phyloP scores from a whole-genome alignment of 2,113 vertebrate species.

The Pygoscelis antarcticus region DNA sequence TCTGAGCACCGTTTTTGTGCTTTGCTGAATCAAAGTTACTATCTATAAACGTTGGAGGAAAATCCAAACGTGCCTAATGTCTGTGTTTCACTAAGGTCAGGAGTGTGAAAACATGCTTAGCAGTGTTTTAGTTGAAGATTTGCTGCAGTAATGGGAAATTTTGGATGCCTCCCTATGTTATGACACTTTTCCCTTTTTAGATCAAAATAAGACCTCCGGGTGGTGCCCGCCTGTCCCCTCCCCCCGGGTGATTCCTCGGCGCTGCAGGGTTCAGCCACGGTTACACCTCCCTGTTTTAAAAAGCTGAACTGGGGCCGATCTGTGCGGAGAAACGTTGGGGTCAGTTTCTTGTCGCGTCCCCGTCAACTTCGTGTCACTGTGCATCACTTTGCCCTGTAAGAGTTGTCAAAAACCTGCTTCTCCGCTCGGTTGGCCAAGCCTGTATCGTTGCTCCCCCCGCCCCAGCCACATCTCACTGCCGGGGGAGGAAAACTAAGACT shows the following conservation, averaged over 20 bases:
- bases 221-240: background rate
- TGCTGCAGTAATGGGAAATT: background rate
- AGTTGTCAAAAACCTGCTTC: background rate
- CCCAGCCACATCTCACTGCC: background rate
- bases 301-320: background rate
- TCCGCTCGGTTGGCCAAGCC: background rate
- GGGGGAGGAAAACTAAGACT: background rate
- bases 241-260: background rate
- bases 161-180: background rate
- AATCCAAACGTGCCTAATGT: background rate
- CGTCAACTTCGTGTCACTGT: background rate
- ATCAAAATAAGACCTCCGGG: background rate
- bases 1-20: background rate
- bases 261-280: background rate
- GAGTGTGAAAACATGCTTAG: background rate
- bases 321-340: accelerated
- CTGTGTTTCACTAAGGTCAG: background rate
- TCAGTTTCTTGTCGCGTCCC: accelerated
- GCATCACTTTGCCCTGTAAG: background rate
- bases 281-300: background rate
- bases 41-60: background rate
- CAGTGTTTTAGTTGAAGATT: background rate
- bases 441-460: background rate
- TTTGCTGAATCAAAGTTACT: background rate
- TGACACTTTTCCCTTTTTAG: background rate